These are phyloP conservation scores for Carassius auratus DNA, from an alignment of 2,113 vertebrate species.

Conservation along the genomic window DNA sequence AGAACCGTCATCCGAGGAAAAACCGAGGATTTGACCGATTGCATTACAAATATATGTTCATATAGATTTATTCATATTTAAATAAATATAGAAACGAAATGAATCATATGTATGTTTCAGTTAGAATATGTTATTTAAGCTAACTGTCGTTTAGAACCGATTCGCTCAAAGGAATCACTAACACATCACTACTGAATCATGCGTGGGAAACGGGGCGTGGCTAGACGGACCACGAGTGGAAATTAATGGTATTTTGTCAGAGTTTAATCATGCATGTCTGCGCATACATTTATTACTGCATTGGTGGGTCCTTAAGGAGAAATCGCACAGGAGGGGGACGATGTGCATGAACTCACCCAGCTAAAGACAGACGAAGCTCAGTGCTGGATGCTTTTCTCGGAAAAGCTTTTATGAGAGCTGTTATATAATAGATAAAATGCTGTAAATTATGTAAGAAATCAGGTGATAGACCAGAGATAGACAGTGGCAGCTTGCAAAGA, in stretches of 20 bases:
- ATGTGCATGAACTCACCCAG: background rate
- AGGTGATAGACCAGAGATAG: background rate
- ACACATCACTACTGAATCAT: background rate
- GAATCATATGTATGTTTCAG: too few species aligned
- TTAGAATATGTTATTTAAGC: too few species aligned
- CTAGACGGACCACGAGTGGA: background rate
- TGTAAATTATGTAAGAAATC: conserved; percentile 23
- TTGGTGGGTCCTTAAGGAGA: background rate
- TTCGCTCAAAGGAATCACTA: background rate
- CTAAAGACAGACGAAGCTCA: conserved; percentile 2
- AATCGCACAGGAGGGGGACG: background rate
- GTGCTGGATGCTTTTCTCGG: background rate
- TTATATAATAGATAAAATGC: conserved; percentile 35
- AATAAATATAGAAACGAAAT: too few species aligned
- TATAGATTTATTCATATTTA: too few species aligned
- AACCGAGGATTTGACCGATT: too few species aligned
- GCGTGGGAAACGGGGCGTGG: background rate
- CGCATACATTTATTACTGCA: background rate
- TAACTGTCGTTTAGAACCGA: background rate
- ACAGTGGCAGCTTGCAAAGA: background rate
- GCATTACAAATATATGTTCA: too few species aligned
- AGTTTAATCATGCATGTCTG: background rate
- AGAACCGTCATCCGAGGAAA: too few species aligned
- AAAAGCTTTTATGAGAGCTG: conserved; percentile 28
- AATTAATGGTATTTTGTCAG: background rate